These are phyloP conservation scores for Zophobas morio DNA, from an alignment of 1,140 invertebrate species.

Conservation along the genomic window DNA sequence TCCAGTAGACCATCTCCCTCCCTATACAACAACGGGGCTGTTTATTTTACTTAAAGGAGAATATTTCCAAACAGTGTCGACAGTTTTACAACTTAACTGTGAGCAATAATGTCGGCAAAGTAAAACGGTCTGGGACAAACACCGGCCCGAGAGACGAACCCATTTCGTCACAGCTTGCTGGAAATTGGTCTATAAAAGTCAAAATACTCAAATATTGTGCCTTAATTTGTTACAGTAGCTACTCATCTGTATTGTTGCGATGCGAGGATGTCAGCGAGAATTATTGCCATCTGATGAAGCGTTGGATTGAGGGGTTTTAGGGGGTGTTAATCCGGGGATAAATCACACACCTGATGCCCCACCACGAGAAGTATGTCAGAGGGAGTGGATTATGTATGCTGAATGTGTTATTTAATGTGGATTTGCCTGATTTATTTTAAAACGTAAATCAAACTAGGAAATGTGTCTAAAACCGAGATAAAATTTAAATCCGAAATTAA, in stretches of 20 bases:
- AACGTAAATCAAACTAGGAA: too few species aligned
- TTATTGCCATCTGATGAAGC: constrained; percentile 20
- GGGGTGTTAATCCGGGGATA: constrained; percentile 2
- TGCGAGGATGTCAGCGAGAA: constrained; percentile 16
- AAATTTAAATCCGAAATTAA: too few species aligned
- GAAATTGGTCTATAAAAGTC: constrained; percentile 46
- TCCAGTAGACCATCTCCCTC: constrained; percentile 3
- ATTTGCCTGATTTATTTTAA: too few species aligned
- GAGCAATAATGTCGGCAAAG: constrained; percentile 44
- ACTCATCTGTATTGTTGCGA: constrained; percentile 39
- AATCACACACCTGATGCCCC: constrained; percentile 26
- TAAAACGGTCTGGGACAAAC: constrained; percentile 43
- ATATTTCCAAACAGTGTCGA: constrained; percentile 46
- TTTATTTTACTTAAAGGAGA: constrained; percentile 32
- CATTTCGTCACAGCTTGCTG: constrained; percentile 36
- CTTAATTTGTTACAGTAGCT: constrained; percentile 53
- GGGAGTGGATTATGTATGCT: background rate
- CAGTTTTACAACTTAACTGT: constrained; percentile 50
- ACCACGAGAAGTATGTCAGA: background rate
- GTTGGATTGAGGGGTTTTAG: constrained; percentile 1
- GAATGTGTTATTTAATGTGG: background rate
- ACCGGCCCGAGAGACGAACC: constrained; percentile 25
- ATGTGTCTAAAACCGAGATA: too few species aligned
- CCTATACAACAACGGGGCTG: constrained; percentile 2
- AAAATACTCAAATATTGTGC: constrained; percentile 33